These are phyloP conservation scores for Platyrinchus mystaceus DNA, from an alignment of 2,797 vertebrate genomes.

Conservation along the genomic window DNA sequence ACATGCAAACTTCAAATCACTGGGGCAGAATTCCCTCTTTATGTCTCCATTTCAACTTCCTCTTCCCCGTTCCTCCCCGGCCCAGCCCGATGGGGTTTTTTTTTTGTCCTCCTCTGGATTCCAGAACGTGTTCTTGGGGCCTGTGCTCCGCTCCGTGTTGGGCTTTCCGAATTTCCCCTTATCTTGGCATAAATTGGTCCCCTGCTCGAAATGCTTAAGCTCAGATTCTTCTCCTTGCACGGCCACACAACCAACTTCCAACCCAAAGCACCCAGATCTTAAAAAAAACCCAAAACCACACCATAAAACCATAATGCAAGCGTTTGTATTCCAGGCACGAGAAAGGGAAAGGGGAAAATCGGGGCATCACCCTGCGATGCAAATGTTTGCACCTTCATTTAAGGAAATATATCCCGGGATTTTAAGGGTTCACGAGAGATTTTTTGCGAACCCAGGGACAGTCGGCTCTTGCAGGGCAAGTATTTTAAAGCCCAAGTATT, in stretches of 20 bases:
- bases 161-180: not conserved
- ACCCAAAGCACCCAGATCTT: not conserved
- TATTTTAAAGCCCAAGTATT: not conserved
- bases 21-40: slow-evolving; percentile 59
- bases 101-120: not conserved
- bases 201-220: not conserved
- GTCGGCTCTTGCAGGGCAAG: not conserved
- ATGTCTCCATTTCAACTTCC: slow-evolving; percentile 51
- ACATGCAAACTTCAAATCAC: slow-evolving; percentile 39
- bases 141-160: not conserved
- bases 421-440: not conserved
- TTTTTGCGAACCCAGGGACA: not conserved
- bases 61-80: not conserved
- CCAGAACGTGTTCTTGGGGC: not conserved
- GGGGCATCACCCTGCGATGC: not conserved
- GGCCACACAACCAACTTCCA: not conserved
- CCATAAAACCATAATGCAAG: not conserved
- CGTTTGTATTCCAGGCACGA: not conserved
- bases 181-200: not conserved
- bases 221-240: not conserved
- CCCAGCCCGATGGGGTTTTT: not conserved
- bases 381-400: not conserved
- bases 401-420: not conserved
- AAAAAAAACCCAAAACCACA: not conserved
- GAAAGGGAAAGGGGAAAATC: slow-evolving; percentile 1